Evolutionary conservation across 1,140 invertebrate genomes (phyloP).

Genomic region (Drosophila repletoides): DNA sequence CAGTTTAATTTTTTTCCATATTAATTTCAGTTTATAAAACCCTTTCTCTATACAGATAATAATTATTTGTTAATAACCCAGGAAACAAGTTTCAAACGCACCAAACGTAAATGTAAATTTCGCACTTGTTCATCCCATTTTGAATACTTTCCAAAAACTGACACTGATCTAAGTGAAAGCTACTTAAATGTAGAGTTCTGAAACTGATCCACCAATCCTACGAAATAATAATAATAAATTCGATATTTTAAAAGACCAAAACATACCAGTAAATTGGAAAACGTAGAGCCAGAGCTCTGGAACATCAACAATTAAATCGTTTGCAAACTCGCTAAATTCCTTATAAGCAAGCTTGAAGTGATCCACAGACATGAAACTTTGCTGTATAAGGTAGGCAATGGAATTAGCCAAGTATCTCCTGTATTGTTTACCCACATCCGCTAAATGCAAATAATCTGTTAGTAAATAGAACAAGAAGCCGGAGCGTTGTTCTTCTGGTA

Average conservation of each 20-base stretch:
- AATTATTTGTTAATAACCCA: neutral
- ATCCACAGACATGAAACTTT: conserved; percentile 75
- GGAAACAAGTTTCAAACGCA: too few species aligned
- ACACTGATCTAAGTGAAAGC: too few species aligned
- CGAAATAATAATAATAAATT: too few species aligned
- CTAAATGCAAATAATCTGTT: conserved; percentile 81
- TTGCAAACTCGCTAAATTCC: conserved; percentile 84
- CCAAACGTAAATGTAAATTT: too few species aligned
- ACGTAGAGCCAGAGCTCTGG: conserved; percentile 89
- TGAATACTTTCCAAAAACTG: too few species aligned
- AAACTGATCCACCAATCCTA: too few species aligned
- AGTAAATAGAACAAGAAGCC: conserved; percentile 72
- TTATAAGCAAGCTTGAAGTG: conserved; percentile 83
- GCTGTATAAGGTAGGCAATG: conserved; percentile 77
- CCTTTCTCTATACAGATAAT: too few species aligned
- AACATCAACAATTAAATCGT: conserved; percentile 89
- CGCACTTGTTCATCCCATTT: too few species aligned
- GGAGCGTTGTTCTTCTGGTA: conserved; percentile 57
- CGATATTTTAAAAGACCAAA: neutral
- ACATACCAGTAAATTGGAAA: conserved; percentile 86
- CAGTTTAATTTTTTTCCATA: too few species aligned
- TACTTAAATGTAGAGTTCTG: too few species aligned
- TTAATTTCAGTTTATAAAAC: too few species aligned
- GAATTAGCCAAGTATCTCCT: conserved; percentile 78
- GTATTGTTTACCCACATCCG: conserved; percentile 77